These are phyloP conservation scores for Pelvicachromis taeniatus DNA, from an alignment of 2,113 vertebrate genomes.

Conservation along the genomic window DNA sequence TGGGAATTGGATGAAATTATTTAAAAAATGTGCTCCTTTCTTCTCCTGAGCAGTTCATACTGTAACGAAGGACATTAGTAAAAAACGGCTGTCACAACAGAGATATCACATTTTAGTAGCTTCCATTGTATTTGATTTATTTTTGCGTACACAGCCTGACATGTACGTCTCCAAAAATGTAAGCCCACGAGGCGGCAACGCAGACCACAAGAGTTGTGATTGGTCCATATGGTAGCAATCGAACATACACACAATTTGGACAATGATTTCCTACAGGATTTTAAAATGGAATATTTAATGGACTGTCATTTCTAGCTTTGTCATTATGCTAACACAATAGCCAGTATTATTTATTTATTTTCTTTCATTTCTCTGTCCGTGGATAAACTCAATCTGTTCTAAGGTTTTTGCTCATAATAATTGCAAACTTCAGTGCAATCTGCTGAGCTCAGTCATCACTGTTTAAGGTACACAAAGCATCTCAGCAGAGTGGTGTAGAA, in stretches of 20 bases:
- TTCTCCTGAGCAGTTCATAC: background rate
- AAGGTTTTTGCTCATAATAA: background rate
- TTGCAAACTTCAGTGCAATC: background rate
- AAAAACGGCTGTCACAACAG: fast-evolving
- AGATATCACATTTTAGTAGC: background rate
- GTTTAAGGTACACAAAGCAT: background rate
- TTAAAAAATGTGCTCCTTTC: background rate
- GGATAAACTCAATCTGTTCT: background rate
- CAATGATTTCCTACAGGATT: background rate
- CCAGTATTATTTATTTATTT: background rate
- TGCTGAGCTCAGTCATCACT: background rate
- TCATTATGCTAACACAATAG: background rate
- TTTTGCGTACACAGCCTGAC: background rate
- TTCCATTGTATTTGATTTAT: background rate
- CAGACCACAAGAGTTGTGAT: background rate
- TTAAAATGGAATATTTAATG: background rate
- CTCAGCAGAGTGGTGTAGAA: background rate
- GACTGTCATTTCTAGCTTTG: background rate
- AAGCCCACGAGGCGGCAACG: background rate
- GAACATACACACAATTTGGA: background rate
- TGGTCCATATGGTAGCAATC: background rate
- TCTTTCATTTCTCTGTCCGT: background rate
- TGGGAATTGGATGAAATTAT: background rate
- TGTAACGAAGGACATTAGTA: background rate
- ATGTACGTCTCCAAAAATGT: background rate